Evolutionary conservation across 2,113 vertebrate species (phyloP).

Genomic region (Seriola rivoliana): DNA sequence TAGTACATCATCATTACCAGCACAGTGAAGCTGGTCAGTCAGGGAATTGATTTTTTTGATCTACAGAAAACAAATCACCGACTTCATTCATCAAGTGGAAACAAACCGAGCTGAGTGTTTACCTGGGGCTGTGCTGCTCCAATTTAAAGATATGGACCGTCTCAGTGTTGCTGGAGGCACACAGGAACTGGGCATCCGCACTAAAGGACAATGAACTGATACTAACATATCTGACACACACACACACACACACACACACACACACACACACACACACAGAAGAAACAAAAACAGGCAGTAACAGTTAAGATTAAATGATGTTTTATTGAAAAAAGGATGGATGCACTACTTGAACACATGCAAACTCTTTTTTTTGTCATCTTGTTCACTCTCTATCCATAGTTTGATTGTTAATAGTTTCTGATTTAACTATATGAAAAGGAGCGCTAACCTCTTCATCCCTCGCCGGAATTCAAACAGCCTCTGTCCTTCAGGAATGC

Average conservation of each 20-base stretch:
- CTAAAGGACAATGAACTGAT: conserved; percentile 96
- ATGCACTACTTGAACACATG: background rate
- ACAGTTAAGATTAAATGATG: background rate
- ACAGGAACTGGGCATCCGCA: conserved; percentile 94
- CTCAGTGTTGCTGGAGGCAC: conserved; percentile 95
- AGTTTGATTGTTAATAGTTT: background rate
- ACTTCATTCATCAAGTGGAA: background rate
- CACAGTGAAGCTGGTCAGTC: background rate
- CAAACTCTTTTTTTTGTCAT: background rate
- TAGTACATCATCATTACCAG: background rate
- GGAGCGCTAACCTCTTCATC: conserved; percentile 90
- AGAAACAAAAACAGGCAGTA: background rate
- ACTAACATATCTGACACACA: conserved; percentile 89
- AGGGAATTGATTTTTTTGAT: background rate
- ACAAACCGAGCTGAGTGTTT: conserved; percentile 26
- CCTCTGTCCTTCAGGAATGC: conserved; percentile 91
- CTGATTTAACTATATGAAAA: background rate
- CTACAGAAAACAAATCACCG: background rate
- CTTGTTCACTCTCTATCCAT: background rate
- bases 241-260: background rate
- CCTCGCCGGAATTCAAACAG: conserved; percentile 95
- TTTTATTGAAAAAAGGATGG: background rate
- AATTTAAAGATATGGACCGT: conserved; percentile 96
- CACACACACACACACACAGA: background rate
- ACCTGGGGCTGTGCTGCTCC: conserved; percentile 91